Percentiles rank a stretch among this genome's conserved stretches.
These are phyloP conservation scores for Motacilla alba DNA, from an alignment of 2,113 vertebrate genomes.

Conservation along the genomic window DNA sequence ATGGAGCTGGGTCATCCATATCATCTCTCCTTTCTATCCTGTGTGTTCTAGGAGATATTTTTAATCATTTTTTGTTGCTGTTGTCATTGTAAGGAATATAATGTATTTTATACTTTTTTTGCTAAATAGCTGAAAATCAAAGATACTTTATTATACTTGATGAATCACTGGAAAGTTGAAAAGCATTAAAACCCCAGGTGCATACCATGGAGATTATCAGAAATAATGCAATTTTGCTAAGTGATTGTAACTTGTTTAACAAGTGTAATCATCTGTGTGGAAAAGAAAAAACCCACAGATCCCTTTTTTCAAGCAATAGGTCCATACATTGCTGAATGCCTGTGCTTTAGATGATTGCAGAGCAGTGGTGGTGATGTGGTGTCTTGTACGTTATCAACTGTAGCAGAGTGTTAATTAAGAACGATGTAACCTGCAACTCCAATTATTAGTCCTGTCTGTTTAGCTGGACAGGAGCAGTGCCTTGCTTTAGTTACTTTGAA, in stretches of 20 bases:
- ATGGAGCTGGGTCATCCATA: not conserved
- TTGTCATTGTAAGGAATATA: not conserved
- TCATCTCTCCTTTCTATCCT: not conserved
- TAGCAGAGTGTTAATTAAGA: conserved; percentile 79
- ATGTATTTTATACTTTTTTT: not conserved
- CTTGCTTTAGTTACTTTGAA: conserved; percentile 69
- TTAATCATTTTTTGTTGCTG: not conserved
- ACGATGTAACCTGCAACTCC: conserved; percentile 62
- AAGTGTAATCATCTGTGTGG: not conserved
- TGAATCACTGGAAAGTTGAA: not conserved
- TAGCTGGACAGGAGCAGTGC: conserved; percentile 68
- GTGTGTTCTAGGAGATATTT: not conserved
- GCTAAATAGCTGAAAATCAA: not conserved
- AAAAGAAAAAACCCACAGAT: conserved; percentile 2
- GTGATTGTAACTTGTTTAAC: not conserved
- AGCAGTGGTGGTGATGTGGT: conserved; percentile 55
- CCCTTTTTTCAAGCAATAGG: not conserved
- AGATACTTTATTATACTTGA: not conserved
- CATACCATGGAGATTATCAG: not conserved
- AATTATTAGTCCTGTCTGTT: conserved; percentile 69
- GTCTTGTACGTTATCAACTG: conserved; percentile 67
- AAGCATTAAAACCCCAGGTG: not conserved
- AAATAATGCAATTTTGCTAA: not conserved
- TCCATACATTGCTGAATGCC: not conserved
- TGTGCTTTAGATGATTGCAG: conserved; percentile 53